Conservation (phyloP, 2,797 vertebrate species). For the Takifugu rubripes region DNA sequence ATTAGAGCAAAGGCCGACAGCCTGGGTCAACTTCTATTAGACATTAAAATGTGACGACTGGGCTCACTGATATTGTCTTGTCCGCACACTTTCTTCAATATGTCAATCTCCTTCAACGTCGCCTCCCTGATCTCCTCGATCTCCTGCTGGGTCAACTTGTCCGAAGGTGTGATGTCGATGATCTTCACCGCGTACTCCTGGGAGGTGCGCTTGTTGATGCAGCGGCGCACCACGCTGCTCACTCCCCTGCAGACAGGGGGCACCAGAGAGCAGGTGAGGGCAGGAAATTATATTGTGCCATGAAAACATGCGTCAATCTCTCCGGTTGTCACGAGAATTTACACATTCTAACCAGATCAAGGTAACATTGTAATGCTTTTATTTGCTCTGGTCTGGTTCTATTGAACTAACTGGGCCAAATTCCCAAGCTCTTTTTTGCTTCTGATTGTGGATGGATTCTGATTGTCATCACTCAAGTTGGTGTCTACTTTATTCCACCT, state of each 20-base stretch:
- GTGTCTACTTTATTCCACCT: too few species aligned
- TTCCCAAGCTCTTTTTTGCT: too few species aligned
- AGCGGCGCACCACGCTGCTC: constrained; percentile 93
- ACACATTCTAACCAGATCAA: too few species aligned
- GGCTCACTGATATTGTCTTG: constrained; percentile 90
- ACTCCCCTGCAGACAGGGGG: constrained; percentile 80
- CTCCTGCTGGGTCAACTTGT: constrained; percentile 82
- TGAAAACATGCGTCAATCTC: not conserved
- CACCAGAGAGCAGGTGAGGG: constrained; percentile 4
- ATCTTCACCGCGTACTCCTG: constrained; percentile 94
- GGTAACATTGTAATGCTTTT: too few species aligned
- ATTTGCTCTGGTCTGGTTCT: too few species aligned
- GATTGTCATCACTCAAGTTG: too few species aligned
- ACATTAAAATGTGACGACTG: not conserved
- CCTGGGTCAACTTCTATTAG: not conserved
- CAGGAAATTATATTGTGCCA: not conserved
- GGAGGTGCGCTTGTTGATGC: constrained; percentile 82
- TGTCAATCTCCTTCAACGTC: constrained; percentile 92
- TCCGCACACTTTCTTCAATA: constrained; percentile 89
- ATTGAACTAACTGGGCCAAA: too few species aligned
- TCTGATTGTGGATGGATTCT: too few species aligned
- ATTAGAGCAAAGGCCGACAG: constrained; percentile 6
- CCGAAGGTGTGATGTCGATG: constrained; percentile 91
- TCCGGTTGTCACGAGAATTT: not conserved
- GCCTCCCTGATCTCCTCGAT: constrained; percentile 86